A percentile compares a stretch with the other conserved stretches of the same genome.
phyloP scores from a whole-genome alignment of 2,888 invertebrate genomes.

The Parthenolecanium corni region DNA sequence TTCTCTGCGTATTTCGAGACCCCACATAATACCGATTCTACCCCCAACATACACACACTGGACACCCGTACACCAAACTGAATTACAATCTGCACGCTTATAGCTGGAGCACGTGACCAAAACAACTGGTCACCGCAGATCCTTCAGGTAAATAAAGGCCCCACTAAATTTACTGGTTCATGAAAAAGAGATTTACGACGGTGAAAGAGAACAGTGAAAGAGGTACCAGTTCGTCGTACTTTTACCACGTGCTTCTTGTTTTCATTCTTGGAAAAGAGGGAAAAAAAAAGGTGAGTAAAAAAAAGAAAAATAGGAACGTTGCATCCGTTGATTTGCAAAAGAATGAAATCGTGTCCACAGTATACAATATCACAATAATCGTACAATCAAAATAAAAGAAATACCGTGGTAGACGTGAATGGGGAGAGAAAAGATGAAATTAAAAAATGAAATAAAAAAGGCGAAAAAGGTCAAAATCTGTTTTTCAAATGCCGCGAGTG shows the following conservation, averaged over 20 bases:
- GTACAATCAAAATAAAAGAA: no score
- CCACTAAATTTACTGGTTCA: neutral
- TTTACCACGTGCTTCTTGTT: neutral
- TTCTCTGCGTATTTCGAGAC: no score
- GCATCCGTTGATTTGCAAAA: slow-evolving; percentile 17
- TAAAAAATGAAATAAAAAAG: slow-evolving; percentile 4
- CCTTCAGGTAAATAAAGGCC: slow-evolving; percentile 15
- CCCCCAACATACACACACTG: no score
- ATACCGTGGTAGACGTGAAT: no score
- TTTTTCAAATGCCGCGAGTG: slow-evolving; percentile 11
- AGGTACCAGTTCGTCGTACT: slow-evolving; percentile 4
- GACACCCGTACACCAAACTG: no score
- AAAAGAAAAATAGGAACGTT: neutral
- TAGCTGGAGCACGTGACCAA: slow-evolving; percentile 13
- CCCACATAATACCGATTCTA: no score
- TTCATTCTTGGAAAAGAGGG: no score
- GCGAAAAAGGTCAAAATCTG: slow-evolving; percentile 26
- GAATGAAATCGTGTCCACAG: slow-evolving; percentile 4
- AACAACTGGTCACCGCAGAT: slow-evolving; percentile 3
- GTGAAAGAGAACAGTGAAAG: neutral
- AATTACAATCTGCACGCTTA: neutral
- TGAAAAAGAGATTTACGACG: neutral
- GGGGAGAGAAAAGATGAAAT: neutral
- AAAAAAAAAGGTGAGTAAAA: no score
- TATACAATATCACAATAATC: no score